Evolutionary conservation across 2,113 vertebrate species (phyloP), one percentile per base, ranked within the genome.

Genomic region (Amphiprion ocellaris): DNA sequence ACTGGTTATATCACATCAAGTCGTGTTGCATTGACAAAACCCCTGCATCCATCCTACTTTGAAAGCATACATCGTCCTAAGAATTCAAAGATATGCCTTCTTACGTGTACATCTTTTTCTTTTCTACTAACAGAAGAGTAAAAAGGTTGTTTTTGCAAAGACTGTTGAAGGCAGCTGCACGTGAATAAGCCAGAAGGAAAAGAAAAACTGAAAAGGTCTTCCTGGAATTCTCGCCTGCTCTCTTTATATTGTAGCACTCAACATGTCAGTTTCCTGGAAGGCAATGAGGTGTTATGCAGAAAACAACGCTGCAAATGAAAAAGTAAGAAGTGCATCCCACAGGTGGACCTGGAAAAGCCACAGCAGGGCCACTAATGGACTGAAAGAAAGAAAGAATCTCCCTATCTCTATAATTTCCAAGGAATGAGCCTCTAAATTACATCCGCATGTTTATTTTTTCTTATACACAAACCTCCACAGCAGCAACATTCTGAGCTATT

Each of bases 331-430:
- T 79, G 86, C 79, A 77, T 89, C 69, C 70, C 46, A 52, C 77
- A 56, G 37, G 59, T 69, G 50, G n/a, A 63, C 21, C 74, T 69
- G 58, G 54, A 39, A 80, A 82, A 26, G 79, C 60, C 52, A 70
- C 77, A 76, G 62, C 72, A n/a, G 60, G 75, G 49, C 64, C 79
- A 53, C 74, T 90, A 89, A 93, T 83, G 83, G 69, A 87, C 77
- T 61, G 44, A 73, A 69, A 79, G 70, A 82, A 87, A 64, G 12
- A 21, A 21, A 21, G 26, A 76, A 67, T 84, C 65, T 81, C 30
- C n/a, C 24, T 60, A 59, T 76, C 56, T 70, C 17, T 26, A 24
- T 70, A 15, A 41, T 54, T 66, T 61, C 14, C 17, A 47, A 30
- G 10, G 47, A 73, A 53, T 10, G 33, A 49, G 46, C 69, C 49